Base-by-base conservation (phyloP, 2,113 vertebrate genomes). In the Vireo altiloquus region DNA sequence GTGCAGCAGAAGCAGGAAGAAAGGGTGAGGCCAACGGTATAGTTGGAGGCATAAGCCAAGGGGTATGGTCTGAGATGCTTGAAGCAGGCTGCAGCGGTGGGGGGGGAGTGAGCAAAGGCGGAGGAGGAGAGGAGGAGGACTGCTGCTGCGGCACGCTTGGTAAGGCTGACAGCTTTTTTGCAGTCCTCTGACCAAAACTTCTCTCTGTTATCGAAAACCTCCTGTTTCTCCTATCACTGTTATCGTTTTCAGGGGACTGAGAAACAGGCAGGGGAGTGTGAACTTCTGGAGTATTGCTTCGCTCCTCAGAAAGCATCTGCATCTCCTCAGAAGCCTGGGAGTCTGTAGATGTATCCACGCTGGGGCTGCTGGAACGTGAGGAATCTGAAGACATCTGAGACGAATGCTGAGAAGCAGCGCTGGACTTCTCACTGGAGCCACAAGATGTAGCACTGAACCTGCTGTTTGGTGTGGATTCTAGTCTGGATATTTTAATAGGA, bases 371-470 rank as follows among this genome's bases (percentile, higher is more conserved):
- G 87, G 99, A 99, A 40, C 99, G 98, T 18, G 99, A 99, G 65
- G 99, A 99, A 68, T 99, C 99, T 4, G 99, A 99, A 42, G 99
- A 99, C 83, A 99, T 98, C 90, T 99, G 99, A n/a, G 99, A 99
- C 3, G 99, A 99, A 95, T 98, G 99, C 96, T 99, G 99, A 10
- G 99, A 99, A 61, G 99, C 98, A 0, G 98, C 99, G 1, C 99
- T 99, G 56, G 98, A 98, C 82, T 98, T 98, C 39, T 98, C 98
- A 8, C 98, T 98, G 71, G 99, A 99, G 76, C 98, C 99, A 33
- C 99, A 99, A 54, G 99, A 99, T 0, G 99, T 98, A 7, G 99
- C 98, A 1, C 99, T 99, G 95, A 99, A 99, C 49, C 99, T 98
- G 76, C 99, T 99, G 95, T 98, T 98, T 0, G 98, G 97, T 3